Base-by-base conservation (phyloP, 2,797 vertebrate species). In the Brotogeris chrysoptera region DNA sequence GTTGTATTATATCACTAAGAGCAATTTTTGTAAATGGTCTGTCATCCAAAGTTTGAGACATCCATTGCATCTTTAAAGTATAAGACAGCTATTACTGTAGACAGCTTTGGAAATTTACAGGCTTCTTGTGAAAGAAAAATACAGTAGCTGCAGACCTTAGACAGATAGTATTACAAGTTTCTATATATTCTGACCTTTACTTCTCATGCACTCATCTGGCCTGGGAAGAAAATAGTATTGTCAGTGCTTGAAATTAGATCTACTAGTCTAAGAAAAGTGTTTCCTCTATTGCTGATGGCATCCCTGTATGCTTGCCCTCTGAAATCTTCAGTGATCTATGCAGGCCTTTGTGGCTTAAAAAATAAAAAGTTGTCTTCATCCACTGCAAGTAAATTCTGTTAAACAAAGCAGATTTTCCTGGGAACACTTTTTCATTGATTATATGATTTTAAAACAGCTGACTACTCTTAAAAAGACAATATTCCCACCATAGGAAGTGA, bases 91-190 rank as follows among this genome's bases (percentile, higher is more conserved):
- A 95, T 95, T 92, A 93, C 73, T 79, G 57, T 34, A 79, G 53
- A 92, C 59, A 83, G 89, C 80, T 97, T 88, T 91, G 77, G 65
- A 96, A 96, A 96, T 53, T 80, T 86, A 94, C 46, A 36, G 93
- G 78, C 81, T 96, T 84, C 66, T 94, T 77, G 46, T 50, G 23
- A 92, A 93, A 97, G 95, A 95, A 86, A 91, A 92, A 95, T 88
- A 70, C 47, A 94, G 68, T 77, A 79, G 81, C 17, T 94, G 38
- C 43, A 93, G 88, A 82, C 64, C 36, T 86, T 61, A 93, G 92
- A 95, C 79, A 91, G 73, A 81, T 86, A 93, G 23, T 84, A 88
- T 69, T 94, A 84, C 64, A 60, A 47, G 32, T 71, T 93, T 90
- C 44, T 94, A 32, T 57, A 41, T 44, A 83, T 94, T 94, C 90